Evolutionary conservation across 2,797 vertebrate species (phyloP).

Genomic region (Anniella stebbinsi): DNA sequence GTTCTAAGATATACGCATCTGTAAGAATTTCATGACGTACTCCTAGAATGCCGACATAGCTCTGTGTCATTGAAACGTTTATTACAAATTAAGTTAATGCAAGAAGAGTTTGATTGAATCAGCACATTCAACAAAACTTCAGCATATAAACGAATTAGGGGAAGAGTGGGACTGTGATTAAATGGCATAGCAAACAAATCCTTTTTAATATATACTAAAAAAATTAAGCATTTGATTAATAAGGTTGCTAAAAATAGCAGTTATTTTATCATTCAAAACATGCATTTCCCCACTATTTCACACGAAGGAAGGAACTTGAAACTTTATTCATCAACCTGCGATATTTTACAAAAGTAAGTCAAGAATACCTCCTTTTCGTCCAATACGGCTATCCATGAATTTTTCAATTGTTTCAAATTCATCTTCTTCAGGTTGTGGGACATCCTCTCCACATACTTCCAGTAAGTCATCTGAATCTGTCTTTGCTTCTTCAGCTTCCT

Average conservation of each 20-base stretch:
- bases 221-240: background rate
- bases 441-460: conserved; percentile 96
- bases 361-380: conserved; percentile 90
- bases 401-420: conserved; percentile 98
- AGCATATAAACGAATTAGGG: background rate
- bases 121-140: conserved; percentile 6
- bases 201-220: background rate
- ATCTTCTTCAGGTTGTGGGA: conserved; percentile 95
- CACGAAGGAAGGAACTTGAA: background rate
- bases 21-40: background rate
- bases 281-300: background rate
- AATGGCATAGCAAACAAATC: background rate
- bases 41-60: background rate
- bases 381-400: conserved; percentile 93
- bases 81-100: background rate
- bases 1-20: conserved; percentile 13
- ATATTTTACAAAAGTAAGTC: background rate
- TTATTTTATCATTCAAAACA: background rate
- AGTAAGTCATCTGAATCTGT: conserved; percentile 97
- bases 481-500: conserved; percentile 98
- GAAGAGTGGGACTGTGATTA: background rate
- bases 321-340: background rate
- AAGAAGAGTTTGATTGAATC: background rate
- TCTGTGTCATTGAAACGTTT: conserved; percentile 5
- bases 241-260: background rate